A percentile compares a stretch with the other conserved stretches of the same genome.
Evolutionary conservation across 2,888 invertebrate species (phyloP).

Genomic region (Camptogramma bilineatum): DNA sequence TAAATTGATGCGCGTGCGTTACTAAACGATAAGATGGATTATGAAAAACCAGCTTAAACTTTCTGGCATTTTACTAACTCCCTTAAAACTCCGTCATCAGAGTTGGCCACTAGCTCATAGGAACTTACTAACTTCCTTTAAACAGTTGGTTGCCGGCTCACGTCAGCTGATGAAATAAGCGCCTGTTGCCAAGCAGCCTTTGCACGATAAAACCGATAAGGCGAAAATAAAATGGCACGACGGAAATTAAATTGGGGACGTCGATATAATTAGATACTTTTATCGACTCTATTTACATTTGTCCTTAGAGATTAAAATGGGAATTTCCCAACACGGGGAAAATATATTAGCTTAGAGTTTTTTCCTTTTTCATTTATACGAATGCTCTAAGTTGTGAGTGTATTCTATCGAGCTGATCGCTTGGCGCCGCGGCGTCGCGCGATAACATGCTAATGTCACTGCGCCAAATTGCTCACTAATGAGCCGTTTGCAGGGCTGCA

Average conservation of each 20-base stretch:
- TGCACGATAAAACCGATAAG: conserved; percentile 4
- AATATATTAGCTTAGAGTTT: not conserved
- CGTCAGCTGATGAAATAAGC: not conserved
- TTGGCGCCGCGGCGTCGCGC: conserved; percentile 26
- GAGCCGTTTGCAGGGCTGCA: conserved; percentile 16
- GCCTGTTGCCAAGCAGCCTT: conserved; percentile 11
- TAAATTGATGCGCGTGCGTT: too few species aligned
- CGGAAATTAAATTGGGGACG: conserved; percentile 27
- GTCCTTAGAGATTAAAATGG: not conserved
- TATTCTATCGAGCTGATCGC: conserved; percentile 9
- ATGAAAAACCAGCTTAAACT: not conserved
- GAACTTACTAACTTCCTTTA: not conserved
- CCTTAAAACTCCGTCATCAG: not conserved
- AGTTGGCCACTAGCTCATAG: not conserved
- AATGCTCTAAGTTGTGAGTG: not conserved
- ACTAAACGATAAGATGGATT: too few species aligned
- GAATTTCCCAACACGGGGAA: not conserved
- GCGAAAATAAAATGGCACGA: conserved; percentile 14
- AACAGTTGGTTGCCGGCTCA: not conserved
- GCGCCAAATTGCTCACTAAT: conserved; percentile 36
- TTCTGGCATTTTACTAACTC: not conserved
- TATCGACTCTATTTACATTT: conserved; percentile 11
- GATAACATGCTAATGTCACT: conserved; percentile 33
- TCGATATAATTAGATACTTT: conserved; percentile 14
- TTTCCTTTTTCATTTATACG: too few species aligned